Percentiles rank a stretch among this genome's conserved stretches.
Evolutionary conservation across 2,113 vertebrate species (phyloP).

Genomic region (Oreochromis tanganicae): DNA sequence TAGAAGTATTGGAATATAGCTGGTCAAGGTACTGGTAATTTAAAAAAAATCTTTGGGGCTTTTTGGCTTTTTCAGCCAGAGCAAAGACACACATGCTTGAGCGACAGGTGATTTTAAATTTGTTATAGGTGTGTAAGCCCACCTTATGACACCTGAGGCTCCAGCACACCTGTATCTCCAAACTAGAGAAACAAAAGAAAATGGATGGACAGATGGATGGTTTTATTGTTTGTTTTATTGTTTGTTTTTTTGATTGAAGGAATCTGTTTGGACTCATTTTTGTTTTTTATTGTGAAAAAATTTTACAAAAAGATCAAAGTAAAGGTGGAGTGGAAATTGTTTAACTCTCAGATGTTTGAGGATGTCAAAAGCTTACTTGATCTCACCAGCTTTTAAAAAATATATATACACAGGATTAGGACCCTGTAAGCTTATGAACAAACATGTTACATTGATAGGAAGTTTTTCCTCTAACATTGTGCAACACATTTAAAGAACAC

Average conservation of each 20-base stretch:
- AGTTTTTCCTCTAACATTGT: neutral
- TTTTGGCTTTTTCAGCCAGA: neutral
- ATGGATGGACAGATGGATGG: neutral
- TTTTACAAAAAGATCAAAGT: neutral
- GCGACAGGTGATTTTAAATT: neutral
- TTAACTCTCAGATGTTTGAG: fast-evolving
- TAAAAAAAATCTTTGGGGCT: neutral
- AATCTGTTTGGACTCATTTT: neutral
- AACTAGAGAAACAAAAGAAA: neutral
- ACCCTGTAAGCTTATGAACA: neutral
- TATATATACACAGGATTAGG: neutral
- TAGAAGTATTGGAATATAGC: fast-evolving
- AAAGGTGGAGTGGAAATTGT: fast-evolving
- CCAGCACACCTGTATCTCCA: neutral
- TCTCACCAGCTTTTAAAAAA: fast-evolving
- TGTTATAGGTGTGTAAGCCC: neutral
- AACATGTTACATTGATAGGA: neutral
- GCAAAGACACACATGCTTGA: fast-evolving
- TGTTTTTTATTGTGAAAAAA: neutral
- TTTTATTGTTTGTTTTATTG: neutral
- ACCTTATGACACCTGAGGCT: fast-evolving
- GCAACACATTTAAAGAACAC: neutral
- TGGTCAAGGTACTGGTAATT: neutral
- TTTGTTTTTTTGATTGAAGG: neutral
- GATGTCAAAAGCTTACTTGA: neutral